Evolutionary conservation across 1,140 invertebrate genomes (phyloP), one percentile per base, ranked within the genome.

Genomic region (Lamellibrachia luymesi): DNA sequence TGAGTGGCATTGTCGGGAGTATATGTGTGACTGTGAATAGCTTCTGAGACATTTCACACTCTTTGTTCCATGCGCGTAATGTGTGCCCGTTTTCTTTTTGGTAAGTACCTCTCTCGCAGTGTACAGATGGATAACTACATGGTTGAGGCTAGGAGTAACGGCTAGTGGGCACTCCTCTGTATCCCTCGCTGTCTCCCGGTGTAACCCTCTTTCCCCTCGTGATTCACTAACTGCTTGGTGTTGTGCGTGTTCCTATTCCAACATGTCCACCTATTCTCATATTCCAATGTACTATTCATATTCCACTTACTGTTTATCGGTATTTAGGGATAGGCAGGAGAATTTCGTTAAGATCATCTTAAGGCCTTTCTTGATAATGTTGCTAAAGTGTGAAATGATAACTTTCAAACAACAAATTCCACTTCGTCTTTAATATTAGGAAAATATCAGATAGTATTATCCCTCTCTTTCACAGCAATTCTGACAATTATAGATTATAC

Each of bases 21-120:
- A 6, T 38, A 38, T 56, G 52, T 56, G 52, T 56, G 52, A 56
- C 6, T 56, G 52, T 56, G 52, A 56, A 56, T 56, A 80, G 64
- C 25, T 22, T 80, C 64, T 80, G 64, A 80, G 64, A 80, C 64
- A 80, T 80, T 80, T 91, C 91, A 50, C 51, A 91, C 91, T 91
- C 51, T 91, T 27, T 91, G 91, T 91, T 91, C 80, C 51, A 93
- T 92, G 49, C 92, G 51, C 93, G 17, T 93, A 89, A 89, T 56
- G 52, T 94, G 90, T 6, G 64, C 51, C 56, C 49, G 22, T 49
- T 93, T 92, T 49, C 92, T 92, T 64, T 90, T 51, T 92, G 49
- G 64, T 94, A 50, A 49, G 51, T 93, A 51, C 93, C 50, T 64
- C 51, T 92, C 51, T 93, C 13, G 13, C 25, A 22, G 64, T 80